Conservation (phyloP, 2,888 invertebrate genomes). For the Agrotis segetum region DNA sequence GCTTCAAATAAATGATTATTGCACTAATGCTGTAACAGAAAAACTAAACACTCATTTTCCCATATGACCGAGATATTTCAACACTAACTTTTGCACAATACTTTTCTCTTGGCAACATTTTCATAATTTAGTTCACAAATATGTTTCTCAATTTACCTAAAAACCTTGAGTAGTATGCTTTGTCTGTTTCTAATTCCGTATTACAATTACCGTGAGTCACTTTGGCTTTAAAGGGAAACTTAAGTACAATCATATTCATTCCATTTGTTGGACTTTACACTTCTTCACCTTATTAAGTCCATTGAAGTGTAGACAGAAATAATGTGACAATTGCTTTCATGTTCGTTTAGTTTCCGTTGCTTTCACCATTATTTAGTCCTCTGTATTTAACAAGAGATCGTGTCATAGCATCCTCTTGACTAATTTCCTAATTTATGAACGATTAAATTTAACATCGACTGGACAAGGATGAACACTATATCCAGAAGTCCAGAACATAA, state of each 20-base stretch:
- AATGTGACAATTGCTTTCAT: slow-evolving; percentile 23
- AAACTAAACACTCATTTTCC: not conserved
- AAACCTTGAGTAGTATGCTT: slow-evolving; percentile 49
- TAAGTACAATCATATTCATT: slow-evolving; percentile 36
- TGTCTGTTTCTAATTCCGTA: slow-evolving; percentile 56
- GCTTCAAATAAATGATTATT: slow-evolving; percentile 10
- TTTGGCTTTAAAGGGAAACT: slow-evolving; percentile 50
- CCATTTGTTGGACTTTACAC: slow-evolving; percentile 27
- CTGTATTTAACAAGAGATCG: slow-evolving; percentile 19
- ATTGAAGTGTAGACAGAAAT: slow-evolving; percentile 16
- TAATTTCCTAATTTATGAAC: not conserved
- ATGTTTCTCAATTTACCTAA: slow-evolving; percentile 35
- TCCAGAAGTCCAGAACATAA: not conserved
- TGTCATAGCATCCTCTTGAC: slow-evolving; percentile 23
- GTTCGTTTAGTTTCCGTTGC: slow-evolving; percentile 19
- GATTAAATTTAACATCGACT: not conserved
- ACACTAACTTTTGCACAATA: slow-evolving; percentile 1
- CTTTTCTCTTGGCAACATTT: slow-evolving; percentile 32
- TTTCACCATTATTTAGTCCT: slow-evolving; percentile 19
- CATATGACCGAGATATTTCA: slow-evolving; percentile 12
- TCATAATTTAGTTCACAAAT: slow-evolving; percentile 28
- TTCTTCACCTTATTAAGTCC: slow-evolving; percentile 11
- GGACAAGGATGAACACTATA: not conserved
- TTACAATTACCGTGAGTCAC: slow-evolving; percentile 52
- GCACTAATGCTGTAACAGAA: not conserved